These are phyloP conservation scores for Lasius platythorax DNA, from an alignment of 2,888 invertebrate species.

Conservation along the genomic window DNA sequence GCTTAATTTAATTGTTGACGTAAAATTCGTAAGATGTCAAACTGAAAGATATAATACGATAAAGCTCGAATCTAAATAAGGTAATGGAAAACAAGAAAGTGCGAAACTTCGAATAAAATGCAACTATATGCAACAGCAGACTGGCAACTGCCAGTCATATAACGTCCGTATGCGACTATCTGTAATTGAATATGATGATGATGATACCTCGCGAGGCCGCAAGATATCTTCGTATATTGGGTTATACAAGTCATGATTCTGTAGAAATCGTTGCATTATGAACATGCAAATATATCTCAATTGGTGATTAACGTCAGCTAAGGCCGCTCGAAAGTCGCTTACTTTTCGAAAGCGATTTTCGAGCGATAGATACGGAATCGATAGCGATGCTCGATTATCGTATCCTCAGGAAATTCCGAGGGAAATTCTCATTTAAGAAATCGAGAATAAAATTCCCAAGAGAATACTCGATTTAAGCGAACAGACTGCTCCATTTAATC, in stretches of 20 bases:
- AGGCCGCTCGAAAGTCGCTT: neutral
- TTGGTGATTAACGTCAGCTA: neutral
- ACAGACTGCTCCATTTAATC: neutral
- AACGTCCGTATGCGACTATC: conserved; percentile 10
- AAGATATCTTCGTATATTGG: conserved; percentile 35
- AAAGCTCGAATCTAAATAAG: neutral
- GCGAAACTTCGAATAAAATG: neutral
- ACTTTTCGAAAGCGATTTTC: conserved; percentile 16
- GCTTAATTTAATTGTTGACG: neutral
- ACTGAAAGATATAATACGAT: neutral
- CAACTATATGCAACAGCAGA: conserved; percentile 34
- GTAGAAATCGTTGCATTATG: conserved; percentile 18
- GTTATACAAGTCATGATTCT: conserved; percentile 35
- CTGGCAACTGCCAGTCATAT: neutral
- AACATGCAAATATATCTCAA: conserved; percentile 11
- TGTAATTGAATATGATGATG: conserved; percentile 39
- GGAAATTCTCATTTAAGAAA: neutral
- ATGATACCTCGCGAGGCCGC: conserved; percentile 30
- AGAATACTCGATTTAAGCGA: neutral
- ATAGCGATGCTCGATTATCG: conserved; percentile 36
- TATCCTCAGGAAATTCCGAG: neutral
- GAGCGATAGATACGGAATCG: conserved; percentile 18
- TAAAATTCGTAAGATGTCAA: neutral
- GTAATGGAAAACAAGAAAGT: neutral
- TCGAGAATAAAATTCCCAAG: conserved; percentile 13